Conservation (phyloP, 2,113 vertebrate genomes). For the Verasper variegatus region DNA sequence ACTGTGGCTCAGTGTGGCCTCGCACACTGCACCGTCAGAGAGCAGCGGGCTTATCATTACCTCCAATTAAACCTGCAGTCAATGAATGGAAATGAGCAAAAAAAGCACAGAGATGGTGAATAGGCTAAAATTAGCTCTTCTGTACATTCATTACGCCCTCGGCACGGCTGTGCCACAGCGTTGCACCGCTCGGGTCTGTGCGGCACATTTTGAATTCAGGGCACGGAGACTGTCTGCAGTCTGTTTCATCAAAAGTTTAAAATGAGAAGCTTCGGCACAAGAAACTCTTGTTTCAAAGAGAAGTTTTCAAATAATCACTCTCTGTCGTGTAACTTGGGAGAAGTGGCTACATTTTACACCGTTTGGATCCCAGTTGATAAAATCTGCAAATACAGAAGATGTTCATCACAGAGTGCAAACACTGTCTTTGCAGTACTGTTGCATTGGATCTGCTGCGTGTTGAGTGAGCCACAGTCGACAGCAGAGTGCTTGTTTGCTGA, state of each 20-base stretch:
- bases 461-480: slow-evolving; percentile 39
- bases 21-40: slow-evolving; percentile 39
- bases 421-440: slow-evolving; percentile 19
- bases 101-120: slow-evolving; percentile 22
- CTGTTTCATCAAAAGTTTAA: slow-evolving; percentile 58
- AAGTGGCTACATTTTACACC: slow-evolving; percentile 14
- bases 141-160: slow-evolving; percentile 40
- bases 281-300: slow-evolving; percentile 12
- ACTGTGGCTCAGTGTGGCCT: slow-evolving; percentile 59
- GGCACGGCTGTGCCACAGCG: background rate
- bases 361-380: slow-evolving; percentile 28
- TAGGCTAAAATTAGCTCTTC: slow-evolving; percentile 57
- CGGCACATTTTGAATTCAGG: slow-evolving; percentile 34
- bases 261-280: slow-evolving; percentile 26
- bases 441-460: slow-evolving; percentile 41
- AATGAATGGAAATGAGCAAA: slow-evolving; percentile 68
- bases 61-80: slow-evolving; percentile 64
- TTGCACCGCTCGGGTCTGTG: slow-evolving; percentile 3
- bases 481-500: slow-evolving; percentile 27
- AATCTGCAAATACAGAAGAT: slow-evolving; percentile 28
- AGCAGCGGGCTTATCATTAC: slow-evolving; percentile 68
- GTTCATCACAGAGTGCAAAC: slow-evolving; percentile 33
- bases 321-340: background rate
- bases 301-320: slow-evolving; percentile 25
- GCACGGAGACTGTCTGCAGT: slow-evolving; percentile 25